Evolutionary conservation across 1,140 invertebrate genomes (phyloP).

Genomic region (Pemphigus obesinymphae): DNA sequence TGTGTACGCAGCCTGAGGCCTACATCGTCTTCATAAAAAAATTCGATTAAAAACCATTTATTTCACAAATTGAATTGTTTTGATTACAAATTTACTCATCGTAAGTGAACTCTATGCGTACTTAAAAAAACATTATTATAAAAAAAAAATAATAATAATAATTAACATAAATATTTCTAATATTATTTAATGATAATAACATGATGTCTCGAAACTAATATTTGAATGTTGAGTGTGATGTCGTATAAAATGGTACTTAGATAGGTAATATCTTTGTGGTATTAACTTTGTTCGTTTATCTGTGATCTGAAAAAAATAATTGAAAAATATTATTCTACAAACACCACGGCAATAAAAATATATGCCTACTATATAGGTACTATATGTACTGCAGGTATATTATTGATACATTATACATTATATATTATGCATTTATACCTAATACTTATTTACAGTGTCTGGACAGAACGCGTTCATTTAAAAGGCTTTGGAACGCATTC

Average conservation of each 20-base stretch:
- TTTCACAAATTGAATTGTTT: slow-evolving; percentile 36
- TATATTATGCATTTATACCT: too few species aligned
- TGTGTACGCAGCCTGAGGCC: too few species aligned
- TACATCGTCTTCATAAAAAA: not conserved
- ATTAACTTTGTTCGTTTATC: not conserved
- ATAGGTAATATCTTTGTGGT: not conserved
- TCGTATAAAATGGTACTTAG: slow-evolving; percentile 24
- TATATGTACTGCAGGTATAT: too few species aligned
- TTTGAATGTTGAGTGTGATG: slow-evolving; percentile 16
- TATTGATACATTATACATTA: too few species aligned
- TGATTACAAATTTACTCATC: slow-evolving; percentile 4
- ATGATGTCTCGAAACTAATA: slow-evolving; percentile 13
- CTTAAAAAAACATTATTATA: not conserved
- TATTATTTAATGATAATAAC: not conserved
- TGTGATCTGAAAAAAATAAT: not conserved
- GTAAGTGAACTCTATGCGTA: slow-evolving; percentile 2
- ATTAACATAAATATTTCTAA: not conserved
- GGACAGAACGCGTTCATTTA: too few species aligned
- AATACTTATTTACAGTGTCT: too few species aligned
- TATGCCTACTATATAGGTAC: too few species aligned
- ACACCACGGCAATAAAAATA: not conserved
- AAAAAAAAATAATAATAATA: not conserved
- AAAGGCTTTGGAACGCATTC: too few species aligned
- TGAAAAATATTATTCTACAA: not conserved
- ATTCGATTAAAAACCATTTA: slow-evolving; percentile 20